phyloP scores from a whole-genome alignment of 2,797 vertebrate genomes.

The Malurus leucopterus region DNA sequence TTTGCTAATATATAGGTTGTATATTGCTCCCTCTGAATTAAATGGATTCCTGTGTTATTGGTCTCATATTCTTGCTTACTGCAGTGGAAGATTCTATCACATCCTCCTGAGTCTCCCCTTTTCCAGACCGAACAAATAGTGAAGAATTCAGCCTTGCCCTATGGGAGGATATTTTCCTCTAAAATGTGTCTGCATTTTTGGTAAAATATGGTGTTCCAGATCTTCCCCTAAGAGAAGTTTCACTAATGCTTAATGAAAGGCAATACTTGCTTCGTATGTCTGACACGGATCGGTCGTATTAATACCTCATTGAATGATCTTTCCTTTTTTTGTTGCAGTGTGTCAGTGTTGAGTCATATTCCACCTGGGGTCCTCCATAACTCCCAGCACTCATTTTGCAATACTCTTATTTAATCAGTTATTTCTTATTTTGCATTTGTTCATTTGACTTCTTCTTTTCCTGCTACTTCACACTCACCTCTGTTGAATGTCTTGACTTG shows the following conservation, averaged over 20 bases:
- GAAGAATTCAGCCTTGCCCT: neutral
- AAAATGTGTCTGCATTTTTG: neutral
- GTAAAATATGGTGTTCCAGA: neutral
- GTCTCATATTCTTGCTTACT: conserved; percentile 1
- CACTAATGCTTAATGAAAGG: neutral
- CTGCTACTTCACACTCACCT: neutral
- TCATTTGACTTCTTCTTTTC: neutral
- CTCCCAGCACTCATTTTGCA: neutral
- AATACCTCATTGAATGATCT: neutral
- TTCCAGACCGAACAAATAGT: neutral
- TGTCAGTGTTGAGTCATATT: conserved; percentile 26
- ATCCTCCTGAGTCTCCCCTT: neutral
- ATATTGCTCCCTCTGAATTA: neutral
- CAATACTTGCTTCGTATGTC: neutral
- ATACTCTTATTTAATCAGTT: neutral
- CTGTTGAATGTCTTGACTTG: neutral
- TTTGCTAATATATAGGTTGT: neutral
- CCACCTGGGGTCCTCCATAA: neutral
- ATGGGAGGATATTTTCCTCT: neutral
- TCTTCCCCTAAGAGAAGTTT: neutral
- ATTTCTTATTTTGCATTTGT: neutral
- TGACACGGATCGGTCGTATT: neutral
- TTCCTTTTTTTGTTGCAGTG: neutral
- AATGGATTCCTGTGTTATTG: neutral
- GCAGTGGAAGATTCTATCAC: neutral